Evolutionary conservation across 2,797 vertebrate genomes (phyloP).

Genomic region (Pipistrellus pipistrellus): DNA sequence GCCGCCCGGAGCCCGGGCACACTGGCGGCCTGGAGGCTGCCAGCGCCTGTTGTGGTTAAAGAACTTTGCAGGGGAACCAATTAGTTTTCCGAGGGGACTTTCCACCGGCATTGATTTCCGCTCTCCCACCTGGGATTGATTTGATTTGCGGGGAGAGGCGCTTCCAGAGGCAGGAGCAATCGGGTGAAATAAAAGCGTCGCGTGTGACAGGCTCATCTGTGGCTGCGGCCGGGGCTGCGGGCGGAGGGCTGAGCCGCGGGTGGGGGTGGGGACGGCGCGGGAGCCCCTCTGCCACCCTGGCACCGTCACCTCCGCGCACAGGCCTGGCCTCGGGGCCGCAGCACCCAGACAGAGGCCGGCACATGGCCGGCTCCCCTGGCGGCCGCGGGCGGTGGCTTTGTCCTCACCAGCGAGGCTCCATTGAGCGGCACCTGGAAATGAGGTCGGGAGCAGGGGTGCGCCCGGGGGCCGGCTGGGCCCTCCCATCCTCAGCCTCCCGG

Average conservation of each 20-base stretch:
- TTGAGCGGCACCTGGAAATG: fast-evolving
- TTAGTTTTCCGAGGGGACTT: slow-evolving; percentile 45
- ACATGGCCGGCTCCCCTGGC: neutral
- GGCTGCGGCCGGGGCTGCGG: neutral
- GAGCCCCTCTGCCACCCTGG: neutral
- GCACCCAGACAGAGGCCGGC: neutral
- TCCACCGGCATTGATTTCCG: slow-evolving; percentile 50
- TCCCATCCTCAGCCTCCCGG: fast-evolving
- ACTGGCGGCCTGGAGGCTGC: neutral
- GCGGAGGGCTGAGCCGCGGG: fast-evolving
- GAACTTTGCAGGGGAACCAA: slow-evolving; percentile 65
- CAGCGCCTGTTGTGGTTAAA: slow-evolving; percentile 39
- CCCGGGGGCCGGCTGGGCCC: fast-evolving
- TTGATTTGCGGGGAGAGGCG: slow-evolving; percentile 59
- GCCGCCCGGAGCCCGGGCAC: neutral
- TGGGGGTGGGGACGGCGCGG: neutral
- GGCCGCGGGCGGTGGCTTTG: neutral
- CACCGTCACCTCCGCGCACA: neutral
- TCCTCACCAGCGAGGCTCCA: neutral
- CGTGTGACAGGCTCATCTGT: slow-evolving; percentile 45
- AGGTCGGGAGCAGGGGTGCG: fast-evolving
- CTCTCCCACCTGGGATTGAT: slow-evolving; percentile 33
- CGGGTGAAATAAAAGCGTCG: slow-evolving; percentile 38
- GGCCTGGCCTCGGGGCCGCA: neutral
- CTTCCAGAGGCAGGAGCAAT: slow-evolving; percentile 55